Evolutionary conservation across 2,888 invertebrate genomes (phyloP), one percentile per base, ranked within the genome.

Genomic region (Ochropleura plecta): DNA sequence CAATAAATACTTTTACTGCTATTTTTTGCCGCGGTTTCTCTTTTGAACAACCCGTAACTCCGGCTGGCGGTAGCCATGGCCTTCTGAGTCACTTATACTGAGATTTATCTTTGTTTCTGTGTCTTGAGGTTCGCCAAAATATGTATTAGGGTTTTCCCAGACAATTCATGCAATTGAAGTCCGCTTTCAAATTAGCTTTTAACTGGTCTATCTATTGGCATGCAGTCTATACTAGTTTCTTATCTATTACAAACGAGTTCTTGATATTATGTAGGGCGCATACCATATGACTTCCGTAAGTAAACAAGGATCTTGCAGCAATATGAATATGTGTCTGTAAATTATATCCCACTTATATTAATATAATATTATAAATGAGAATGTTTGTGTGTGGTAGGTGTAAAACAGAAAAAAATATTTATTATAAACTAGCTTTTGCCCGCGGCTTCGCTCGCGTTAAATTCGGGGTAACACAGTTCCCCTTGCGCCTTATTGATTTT

Each of bases 241-340:
- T 68, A 75, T 77, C 30, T 65, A 44, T 59, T 59, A 10, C 9
- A 5, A 75, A 76, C 68, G 0, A 76, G 68, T 78, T 59, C 46
- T 68, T 20, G 48, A 14, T 59, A 0, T 48, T 3, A 49, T 78
- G 44, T 68, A 59, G 46, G 78, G 20, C 18, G 14, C 18, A 51
- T 59, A 68, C 20, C 40, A 18, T 12, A 68, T 18, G 40, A 40
- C 75, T 67, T 67, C 75, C 40, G 40, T 68, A 46, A 20, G 0
- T 44, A 9, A 51, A 65, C 51, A 18, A 65, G 51, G 62, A 44
- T 44, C 42, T 62, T 6, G 60, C n/a, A 14, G 44, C 44, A n/a
- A 44, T 44, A 16, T 59, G 1, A 6, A 18, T 60, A 60, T 42
- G 12, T 6, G 44, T n/a, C 1, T 14, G 12, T 12, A 44, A 44